These are phyloP conservation scores for Diarsia rubi DNA, from an alignment of 2,888 invertebrate species.

Conservation along the genomic window DNA sequence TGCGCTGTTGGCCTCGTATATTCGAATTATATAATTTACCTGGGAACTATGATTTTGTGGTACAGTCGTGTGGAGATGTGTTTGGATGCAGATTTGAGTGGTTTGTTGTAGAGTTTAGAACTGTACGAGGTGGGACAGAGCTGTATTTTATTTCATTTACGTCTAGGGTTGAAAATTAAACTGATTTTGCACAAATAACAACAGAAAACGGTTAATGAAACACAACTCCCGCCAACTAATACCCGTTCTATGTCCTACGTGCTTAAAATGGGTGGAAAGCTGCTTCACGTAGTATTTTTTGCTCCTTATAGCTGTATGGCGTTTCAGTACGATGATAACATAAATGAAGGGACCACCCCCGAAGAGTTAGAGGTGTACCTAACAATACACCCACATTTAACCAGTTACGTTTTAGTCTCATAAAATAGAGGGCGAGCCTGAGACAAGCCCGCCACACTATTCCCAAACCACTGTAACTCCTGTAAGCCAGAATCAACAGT, in stretches of 20 bases:
- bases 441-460: too few species aligned
- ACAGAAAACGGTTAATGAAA: background rate
- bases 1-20: slow-evolving; percentile 50
- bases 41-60: slow-evolving; percentile 36
- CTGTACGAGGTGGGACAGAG: background rate
- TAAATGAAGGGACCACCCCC: background rate
- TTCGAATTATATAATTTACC: slow-evolving; percentile 47
- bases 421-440: too few species aligned
- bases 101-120: background rate
- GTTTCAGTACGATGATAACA: background rate
- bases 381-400: too few species aligned
- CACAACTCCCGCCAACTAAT: background rate
- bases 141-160: background rate
- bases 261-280: background rate
- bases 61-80: slow-evolving; percentile 2
- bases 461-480: too few species aligned
- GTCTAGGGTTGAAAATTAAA: background rate
- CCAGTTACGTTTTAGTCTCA: too few species aligned
- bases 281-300: background rate
- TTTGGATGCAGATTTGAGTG: slow-evolving; percentile 4
- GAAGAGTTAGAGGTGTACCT: too few species aligned
- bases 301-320: background rate
- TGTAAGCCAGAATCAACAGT: too few species aligned
- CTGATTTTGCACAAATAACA: background rate
- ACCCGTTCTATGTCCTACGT: background rate